Evolutionary conservation across 2,888 invertebrate genomes (phyloP).

Genomic region (Monoplex corrugatus): DNA sequence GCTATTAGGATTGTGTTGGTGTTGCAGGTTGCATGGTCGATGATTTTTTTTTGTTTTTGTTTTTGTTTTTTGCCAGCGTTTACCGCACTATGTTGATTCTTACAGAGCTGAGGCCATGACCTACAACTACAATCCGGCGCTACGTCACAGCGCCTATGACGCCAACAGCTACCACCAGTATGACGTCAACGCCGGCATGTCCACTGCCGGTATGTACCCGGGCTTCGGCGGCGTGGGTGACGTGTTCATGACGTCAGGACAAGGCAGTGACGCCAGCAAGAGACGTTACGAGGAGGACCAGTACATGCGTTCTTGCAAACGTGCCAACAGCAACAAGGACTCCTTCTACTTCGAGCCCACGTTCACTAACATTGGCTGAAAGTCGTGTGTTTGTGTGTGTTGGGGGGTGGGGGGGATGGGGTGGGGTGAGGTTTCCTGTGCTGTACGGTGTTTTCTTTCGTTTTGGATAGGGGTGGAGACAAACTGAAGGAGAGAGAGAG

Average conservation of each 20-base stretch:
- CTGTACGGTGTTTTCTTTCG: background rate
- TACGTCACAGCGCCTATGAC: slow-evolving; percentile 35
- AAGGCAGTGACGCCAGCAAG: slow-evolving; percentile 34
- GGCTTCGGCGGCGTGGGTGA: slow-evolving; percentile 32
- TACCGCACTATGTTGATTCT: background rate
- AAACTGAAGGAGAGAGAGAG: background rate
- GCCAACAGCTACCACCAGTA: slow-evolving; percentile 42
- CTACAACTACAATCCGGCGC: slow-evolving; percentile 33
- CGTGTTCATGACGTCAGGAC: slow-evolving; percentile 44
- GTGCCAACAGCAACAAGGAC: slow-evolving; percentile 28
- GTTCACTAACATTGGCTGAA: slow-evolving; percentile 28
- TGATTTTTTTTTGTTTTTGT: slow-evolving; percentile 7
- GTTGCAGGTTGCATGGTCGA: no score
- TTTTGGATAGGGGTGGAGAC: no score
- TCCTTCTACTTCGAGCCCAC: slow-evolving; percentile 33
- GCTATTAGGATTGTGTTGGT: no score
- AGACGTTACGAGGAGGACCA: slow-evolving; percentile 46
- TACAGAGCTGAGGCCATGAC: slow-evolving; percentile 34
- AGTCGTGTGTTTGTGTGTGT: no score
- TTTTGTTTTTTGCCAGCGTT: background rate
- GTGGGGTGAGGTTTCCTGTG: background rate
- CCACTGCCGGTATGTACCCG: background rate
- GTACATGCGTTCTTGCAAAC: slow-evolving; percentile 30
- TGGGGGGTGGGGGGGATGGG: background rate
- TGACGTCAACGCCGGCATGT: slow-evolving; percentile 14